Base-by-base conservation (phyloP, 92 coral and sea anemone genomes). In the Galaxea fascicularis region DNA sequence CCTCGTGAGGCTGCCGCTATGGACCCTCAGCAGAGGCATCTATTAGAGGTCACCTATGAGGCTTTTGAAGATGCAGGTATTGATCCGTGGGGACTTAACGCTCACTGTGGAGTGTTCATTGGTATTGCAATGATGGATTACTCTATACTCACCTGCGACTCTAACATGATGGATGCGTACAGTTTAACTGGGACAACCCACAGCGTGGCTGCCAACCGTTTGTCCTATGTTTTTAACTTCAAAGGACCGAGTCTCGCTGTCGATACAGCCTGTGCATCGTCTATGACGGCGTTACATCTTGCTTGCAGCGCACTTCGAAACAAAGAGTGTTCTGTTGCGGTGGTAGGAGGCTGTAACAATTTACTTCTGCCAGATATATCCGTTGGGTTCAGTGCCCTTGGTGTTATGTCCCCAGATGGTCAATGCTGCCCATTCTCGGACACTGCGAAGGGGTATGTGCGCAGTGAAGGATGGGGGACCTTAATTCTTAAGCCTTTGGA, bases 11-110 rank as follows among this genome's bases (percentile, higher is more conserved):
- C 90, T 27, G 72, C 79, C 28, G 35, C 76, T 26, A 68, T 90
- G 83, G 89, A 85, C 65, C 93, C 93, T 12, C 89, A 89, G 30
- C 93, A 89, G 24, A 30, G 93, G 59, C 74, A 85, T 0, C 65
- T 89, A 10, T 78, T 89, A 24, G 86, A 89, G 65, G 79, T 74
- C 11, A 86, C 84, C 22, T 77, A 78, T n/a, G 89, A 89, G 70
- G 93, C 93, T 3, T 71, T 85, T 15, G 93, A 84, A 27, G 89
- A 83, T 24, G 88, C 89, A 2, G 89, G 89, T 4, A 44, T 53
- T 24, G 76, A 63, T 54, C 51, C 84, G 20, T 24, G 78, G 56
- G 39, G 58, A 16, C 49, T 41, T 17, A 51, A 62, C 14, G 69
- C 67, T 56, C 18, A 39, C 56, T 45, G 59, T 17, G 87, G 87